Percentiles rank a stretch among this genome's conserved stretches.
phyloP scores from a whole-genome alignment of 2,113 vertebrate species.

The Oxyruncus cristatus region DNA sequence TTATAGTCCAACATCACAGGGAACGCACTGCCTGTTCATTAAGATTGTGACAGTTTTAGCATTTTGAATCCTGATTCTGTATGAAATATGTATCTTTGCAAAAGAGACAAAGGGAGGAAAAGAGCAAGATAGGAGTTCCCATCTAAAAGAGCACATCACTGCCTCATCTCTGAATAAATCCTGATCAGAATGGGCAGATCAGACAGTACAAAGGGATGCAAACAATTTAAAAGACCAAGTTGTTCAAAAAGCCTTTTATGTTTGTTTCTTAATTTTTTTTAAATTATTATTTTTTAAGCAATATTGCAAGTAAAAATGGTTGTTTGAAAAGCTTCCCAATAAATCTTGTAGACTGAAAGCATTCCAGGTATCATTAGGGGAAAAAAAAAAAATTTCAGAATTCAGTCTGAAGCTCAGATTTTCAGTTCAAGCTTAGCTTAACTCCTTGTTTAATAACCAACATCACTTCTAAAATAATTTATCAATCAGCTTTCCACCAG shows the following conservation, averaged over 20 bases:
- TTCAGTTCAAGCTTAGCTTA: background rate
- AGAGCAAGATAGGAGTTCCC: background rate
- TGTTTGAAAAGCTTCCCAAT: background rate
- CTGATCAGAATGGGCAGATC: background rate
- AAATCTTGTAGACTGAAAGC: background rate
- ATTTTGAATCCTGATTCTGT: background rate
- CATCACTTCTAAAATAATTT: background rate
- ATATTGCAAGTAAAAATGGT: background rate
- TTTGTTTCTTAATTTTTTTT: too few relatives aligned
- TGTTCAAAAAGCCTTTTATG: fast-evolving
- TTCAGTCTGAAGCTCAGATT: background rate
- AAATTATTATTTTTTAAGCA: background rate
- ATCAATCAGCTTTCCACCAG: background rate
- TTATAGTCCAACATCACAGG: background rate
- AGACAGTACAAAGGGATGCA: background rate
- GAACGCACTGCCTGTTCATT: background rate
- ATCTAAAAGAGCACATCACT: background rate
- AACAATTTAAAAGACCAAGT: background rate
- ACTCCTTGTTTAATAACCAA: background rate
- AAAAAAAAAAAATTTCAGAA: background rate
- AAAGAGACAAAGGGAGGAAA: background rate
- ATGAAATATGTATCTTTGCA: background rate
- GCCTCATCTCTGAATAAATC: background rate
- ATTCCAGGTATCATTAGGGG: background rate
- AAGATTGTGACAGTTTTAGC: background rate